These are phyloP conservation scores for Phyllotreta cruciferae DNA, from an alignment of 2,888 invertebrate species.

Conservation along the genomic window DNA sequence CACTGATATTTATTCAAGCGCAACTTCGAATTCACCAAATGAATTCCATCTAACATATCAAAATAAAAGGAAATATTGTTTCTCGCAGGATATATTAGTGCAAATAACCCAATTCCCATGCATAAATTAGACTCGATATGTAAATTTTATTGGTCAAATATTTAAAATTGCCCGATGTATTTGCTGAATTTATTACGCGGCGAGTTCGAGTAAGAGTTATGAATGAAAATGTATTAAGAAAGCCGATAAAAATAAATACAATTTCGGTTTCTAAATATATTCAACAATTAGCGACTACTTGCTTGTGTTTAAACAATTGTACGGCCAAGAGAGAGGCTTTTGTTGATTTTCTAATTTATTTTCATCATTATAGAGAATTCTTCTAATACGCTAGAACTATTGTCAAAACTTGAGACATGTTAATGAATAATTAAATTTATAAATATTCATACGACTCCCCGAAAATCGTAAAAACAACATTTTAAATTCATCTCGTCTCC, in stretches of 20 bases:
- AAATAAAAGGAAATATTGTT: neutral
- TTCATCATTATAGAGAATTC: no score
- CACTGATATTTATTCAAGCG: no score
- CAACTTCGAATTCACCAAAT: no score
- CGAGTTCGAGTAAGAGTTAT: constrained; percentile 8
- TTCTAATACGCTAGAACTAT: no score
- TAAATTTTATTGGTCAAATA: constrained; percentile 5
- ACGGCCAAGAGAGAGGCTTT: neutral
- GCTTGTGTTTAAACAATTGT: neutral
- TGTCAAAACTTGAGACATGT: no score
- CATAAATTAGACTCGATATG: constrained; percentile 3
- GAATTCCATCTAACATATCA: no score
- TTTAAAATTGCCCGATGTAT: constrained; percentile 9
- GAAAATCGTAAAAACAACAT: no score
- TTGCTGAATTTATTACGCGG: constrained; percentile 24
- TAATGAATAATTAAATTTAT: no score
- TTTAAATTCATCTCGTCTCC: no score
- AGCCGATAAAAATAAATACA: constrained; percentile 1
- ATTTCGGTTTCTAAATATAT: constrained; percentile 3
- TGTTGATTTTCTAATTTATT: neutral
- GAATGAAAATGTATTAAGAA: constrained; percentile 19
- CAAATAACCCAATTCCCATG: constrained; percentile 27
- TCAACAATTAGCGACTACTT: constrained; percentile 1
- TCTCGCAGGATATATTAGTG: constrained; percentile 1
- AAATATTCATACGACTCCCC: no score